Percentiles rank a stretch among this genome's conserved stretches.
These are phyloP conservation scores for Caenorhabditis angaria DNA, from an alignment of 2,888 invertebrate genomes.

Conservation along the genomic window DNA sequence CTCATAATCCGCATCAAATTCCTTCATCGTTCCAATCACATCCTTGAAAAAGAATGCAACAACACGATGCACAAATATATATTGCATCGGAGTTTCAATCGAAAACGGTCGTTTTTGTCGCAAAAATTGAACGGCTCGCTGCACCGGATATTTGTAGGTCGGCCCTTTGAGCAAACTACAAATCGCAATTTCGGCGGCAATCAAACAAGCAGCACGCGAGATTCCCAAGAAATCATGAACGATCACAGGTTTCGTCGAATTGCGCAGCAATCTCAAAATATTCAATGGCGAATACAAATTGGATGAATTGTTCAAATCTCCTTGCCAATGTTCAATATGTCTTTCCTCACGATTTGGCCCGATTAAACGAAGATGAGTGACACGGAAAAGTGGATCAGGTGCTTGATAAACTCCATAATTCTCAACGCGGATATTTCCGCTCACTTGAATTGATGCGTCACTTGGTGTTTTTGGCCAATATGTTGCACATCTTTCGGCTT, in stretches of 20 bases:
- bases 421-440: constrained; percentile 46
- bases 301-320: constrained; percentile 68
- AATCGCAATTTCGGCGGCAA: constrained; percentile 69
- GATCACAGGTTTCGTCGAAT: constrained; percentile 61
- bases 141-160: constrained; percentile 63
- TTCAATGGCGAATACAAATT: constrained; percentile 59
- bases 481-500: constrained; percentile 37
- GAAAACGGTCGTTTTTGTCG: constrained; percentile 63
- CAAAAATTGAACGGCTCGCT: constrained; percentile 66
- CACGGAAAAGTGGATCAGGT: constrained; percentile 63
- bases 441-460: constrained; percentile 10
- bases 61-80: constrained; percentile 51
- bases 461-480: constrained; percentile 51
- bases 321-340: constrained; percentile 69
- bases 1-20: constrained; percentile 62
- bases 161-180: constrained; percentile 65
- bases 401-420: constrained; percentile 49
- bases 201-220: constrained; percentile 63
- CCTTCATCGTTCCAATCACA: constrained; percentile 45
- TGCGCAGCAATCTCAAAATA: constrained; percentile 61
- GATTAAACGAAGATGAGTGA: constrained; percentile 58
- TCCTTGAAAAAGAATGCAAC: constrained; percentile 63
- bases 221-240: constrained; percentile 64
- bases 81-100: constrained; percentile 71
- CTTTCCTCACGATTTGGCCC: constrained; percentile 60